Conservation (phyloP, 2,797 vertebrate genomes). For the Sciaenops ocellatus region DNA sequence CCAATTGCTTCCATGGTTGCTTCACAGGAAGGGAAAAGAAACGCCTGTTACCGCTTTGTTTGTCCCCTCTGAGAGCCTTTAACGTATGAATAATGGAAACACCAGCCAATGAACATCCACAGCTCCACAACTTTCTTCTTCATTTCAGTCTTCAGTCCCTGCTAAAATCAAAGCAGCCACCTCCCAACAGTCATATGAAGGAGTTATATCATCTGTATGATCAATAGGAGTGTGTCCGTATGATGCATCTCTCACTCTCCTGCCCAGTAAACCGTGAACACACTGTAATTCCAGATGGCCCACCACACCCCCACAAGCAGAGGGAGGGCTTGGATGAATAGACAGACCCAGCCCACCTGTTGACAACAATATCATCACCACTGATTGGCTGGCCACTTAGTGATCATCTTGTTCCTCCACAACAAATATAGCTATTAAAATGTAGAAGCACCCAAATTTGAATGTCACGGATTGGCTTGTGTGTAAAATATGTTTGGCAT, state of each 20-base stretch:
- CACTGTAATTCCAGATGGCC: conserved; percentile 69
- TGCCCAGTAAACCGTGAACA: conserved; percentile 38
- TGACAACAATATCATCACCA: conserved; percentile 38
- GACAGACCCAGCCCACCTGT: conserved; percentile 47
- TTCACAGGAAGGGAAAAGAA: neutral
- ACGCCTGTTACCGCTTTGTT: neutral
- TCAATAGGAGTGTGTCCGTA: neutral
- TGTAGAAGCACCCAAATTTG: neutral
- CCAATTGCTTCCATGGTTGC: conserved; percentile 50
- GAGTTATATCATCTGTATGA: conserved; percentile 12
- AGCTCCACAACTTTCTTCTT: neutral
- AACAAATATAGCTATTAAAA: conserved; percentile 6
- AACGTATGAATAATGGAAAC: conserved; percentile 28
- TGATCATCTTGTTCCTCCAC: conserved; percentile 1
- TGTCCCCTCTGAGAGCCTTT: conserved; percentile 9
- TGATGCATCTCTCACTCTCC: conserved; percentile 29
- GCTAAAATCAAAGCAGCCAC: neutral
- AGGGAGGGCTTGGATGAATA: conserved; percentile 38
- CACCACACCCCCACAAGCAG: conserved; percentile 44
- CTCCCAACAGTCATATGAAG: neutral
- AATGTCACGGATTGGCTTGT: neutral
- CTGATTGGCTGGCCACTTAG: conserved; percentile 22
- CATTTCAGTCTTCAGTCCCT: neutral
- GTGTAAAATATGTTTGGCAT: neutral
- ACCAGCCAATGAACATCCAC: neutral